Base-by-base conservation (phyloP, 2,113 vertebrate species). In the Seriola dumerili region DNA sequence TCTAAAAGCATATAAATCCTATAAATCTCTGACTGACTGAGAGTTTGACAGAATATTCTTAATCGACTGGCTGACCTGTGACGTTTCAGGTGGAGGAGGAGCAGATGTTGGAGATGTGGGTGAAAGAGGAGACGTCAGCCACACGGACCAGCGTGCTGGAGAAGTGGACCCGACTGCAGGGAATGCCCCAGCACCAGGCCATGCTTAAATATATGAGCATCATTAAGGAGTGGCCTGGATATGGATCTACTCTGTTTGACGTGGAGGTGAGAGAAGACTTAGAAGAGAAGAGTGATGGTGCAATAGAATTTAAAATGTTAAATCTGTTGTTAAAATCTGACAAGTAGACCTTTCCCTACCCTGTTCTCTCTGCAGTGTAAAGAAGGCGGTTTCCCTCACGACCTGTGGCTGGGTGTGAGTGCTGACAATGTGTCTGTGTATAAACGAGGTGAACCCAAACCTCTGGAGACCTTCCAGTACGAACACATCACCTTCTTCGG, bases 91-190 rank as follows among this genome's bases (percentile, higher is more conserved):
- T 96, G 52, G 97, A 98, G 92, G 97, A 97, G 86, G 97, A 97
- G 85, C 97, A 98, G 91, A 97, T 97, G 97, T 93, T 97, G 85
- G 97, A 98, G 95, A 98, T 98, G 97, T 98, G 97, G 96, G 96
- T 98, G 48, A 97, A 97, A 85, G 97, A 98, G 90, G 97, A 98
- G 93, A 96, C 97, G 12, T 97, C 96, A 1, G 97, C 97, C n/a
- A 96, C 97, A 0, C 95, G 97, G 48, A 95, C 96, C 71, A 97
- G 96, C 29, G 93, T 98, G 21, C 88, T 96, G 17, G 97, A 98
- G 92, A 98, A 98, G 86, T 98, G 97, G 97, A 95, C 94, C 67
- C 95, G 96, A 48, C 93, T 98, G 65, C 97, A 97, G 69, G 96
- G 96, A 11, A 94, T 97, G 81, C 95, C 95, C 14, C 97, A 98